phyloP scores from a whole-genome alignment of 2,113 vertebrate genomes.

The Pseudorhombus dupliciocellatus region DNA sequence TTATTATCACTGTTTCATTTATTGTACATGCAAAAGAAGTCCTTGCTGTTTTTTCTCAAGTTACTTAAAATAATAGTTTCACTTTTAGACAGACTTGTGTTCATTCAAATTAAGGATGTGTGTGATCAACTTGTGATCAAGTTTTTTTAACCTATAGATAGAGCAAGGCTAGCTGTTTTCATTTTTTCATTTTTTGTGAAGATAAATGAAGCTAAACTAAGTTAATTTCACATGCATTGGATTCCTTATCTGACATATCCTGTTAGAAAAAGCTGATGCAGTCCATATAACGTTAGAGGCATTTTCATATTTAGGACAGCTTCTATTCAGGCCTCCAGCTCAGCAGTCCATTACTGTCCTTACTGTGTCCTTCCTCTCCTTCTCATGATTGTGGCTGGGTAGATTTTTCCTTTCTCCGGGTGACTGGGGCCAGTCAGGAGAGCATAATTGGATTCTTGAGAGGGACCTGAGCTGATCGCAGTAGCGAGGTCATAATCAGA shows the following conservation, averaged over 20 bases:
- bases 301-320: constrained; percentile 56
- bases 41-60: too few species aligned
- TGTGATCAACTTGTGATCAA: too few species aligned
- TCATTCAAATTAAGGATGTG: too few species aligned
- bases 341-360: constrained; percentile 48
- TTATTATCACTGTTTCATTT: too few species aligned
- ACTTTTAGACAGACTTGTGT: too few species aligned
- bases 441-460: constrained; percentile 46
- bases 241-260: background rate
- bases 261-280: constrained; percentile 23
- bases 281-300: constrained; percentile 37
- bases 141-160: too few species aligned
- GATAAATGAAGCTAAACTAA: background rate
- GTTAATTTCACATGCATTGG: background rate
- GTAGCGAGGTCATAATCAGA: constrained; percentile 48
- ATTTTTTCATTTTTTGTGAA: background rate
- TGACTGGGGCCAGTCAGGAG: constrained; percentile 19
- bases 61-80: too few species aligned
- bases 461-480: constrained; percentile 29
- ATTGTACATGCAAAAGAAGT: too few species aligned
- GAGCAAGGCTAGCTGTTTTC: too few species aligned
- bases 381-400: constrained; percentile 15
- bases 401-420: constrained; percentile 31
- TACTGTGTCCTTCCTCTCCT: constrained; percentile 41
- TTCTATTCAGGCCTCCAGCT: constrained; percentile 47